These are phyloP conservation scores for Etheostoma cragini DNA, from an alignment of 2,113 vertebrate species.

Conservation along the genomic window DNA sequence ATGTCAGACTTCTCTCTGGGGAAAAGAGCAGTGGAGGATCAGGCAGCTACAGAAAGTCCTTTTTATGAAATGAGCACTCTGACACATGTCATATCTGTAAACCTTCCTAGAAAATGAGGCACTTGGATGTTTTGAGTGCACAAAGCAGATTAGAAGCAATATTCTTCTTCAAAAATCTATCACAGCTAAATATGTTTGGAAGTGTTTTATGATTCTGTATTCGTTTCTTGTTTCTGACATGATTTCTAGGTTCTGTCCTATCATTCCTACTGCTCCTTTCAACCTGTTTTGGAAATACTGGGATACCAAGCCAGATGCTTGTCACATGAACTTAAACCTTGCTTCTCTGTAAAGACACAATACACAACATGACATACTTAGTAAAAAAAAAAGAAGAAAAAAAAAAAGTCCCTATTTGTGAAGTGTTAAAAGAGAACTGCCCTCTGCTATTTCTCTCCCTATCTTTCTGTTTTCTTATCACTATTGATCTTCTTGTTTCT, in stretches of 20 bases:
- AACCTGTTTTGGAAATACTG: background rate
- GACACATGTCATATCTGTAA: slow-evolving; percentile 29
- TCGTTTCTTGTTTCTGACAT: background rate
- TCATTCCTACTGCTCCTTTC: slow-evolving; percentile 3
- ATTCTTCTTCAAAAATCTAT: slow-evolving; percentile 5
- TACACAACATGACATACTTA: slow-evolving; percentile 2
- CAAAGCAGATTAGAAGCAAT: background rate
- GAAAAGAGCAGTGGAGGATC: slow-evolving; percentile 24
- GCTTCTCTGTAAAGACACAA: background rate
- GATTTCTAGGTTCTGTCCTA: background rate
- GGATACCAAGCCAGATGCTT: background rate
- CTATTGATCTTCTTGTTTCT: slow-evolving; percentile 28
- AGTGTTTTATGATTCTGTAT: background rate
- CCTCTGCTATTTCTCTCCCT: slow-evolving; percentile 37
- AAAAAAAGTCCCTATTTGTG: slow-evolving; percentile 25
- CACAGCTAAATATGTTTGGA: background rate
- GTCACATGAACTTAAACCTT: slow-evolving; percentile 1
- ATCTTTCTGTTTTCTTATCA: slow-evolving; percentile 57
- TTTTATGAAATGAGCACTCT: slow-evolving; percentile 25
- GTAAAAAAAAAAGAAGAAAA: slow-evolving; percentile 5
- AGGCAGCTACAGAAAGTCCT: slow-evolving; percentile 29
- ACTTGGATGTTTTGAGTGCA: slow-evolving; percentile 11
- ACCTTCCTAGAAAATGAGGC: slow-evolving; percentile 9
- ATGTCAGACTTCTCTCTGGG: slow-evolving; percentile 51
- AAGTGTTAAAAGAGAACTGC: slow-evolving; percentile 20